Evolutionary conservation across 2,888 invertebrate genomes (phyloP).

Genomic region (Micropterix aruncella): DNA sequence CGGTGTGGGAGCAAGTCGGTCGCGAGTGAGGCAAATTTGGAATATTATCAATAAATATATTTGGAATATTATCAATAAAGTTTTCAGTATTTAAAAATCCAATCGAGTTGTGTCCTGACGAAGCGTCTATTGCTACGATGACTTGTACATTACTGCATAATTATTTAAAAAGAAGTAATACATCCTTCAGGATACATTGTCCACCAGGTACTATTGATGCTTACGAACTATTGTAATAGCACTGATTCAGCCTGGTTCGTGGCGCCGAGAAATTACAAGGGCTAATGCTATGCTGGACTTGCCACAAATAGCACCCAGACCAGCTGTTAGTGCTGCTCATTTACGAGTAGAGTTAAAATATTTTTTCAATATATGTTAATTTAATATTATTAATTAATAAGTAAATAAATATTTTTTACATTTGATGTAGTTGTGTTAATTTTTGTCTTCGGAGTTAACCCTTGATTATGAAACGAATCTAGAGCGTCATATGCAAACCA

Average conservation of each 20-base stretch:
- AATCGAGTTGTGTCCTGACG: slow-evolving; percentile 6
- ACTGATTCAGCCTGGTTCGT: too few species aligned
- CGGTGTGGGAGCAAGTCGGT: too few species aligned
- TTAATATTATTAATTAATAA: slow-evolving; percentile 4
- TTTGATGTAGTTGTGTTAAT: slow-evolving; percentile 8
- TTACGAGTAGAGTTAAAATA: slow-evolving; percentile 7
- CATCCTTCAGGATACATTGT: too few species aligned
- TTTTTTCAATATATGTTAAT: slow-evolving; percentile 7
- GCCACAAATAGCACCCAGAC: slow-evolving; percentile 6
- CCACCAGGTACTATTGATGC: too few species aligned
- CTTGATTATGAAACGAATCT: slow-evolving; percentile 9
- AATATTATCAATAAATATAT: too few species aligned
- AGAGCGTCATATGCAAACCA: slow-evolving; percentile 13
- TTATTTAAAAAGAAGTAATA: too few species aligned
- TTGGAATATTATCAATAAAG: slow-evolving; percentile 7
- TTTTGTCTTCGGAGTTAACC: slow-evolving; percentile 6
- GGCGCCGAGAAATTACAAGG: too few species aligned
- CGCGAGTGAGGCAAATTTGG: too few species aligned
- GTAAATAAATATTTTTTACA: slow-evolving; percentile 8
- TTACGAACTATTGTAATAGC: too few species aligned
- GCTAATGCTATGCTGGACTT: too few species aligned
- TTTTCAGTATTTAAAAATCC: slow-evolving; percentile 10
- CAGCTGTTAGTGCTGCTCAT: slow-evolving; percentile 6
- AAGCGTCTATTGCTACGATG: slow-evolving; percentile 6
- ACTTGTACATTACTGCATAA: slow-evolving; percentile 9